Conservation (phyloP, 2,113 vertebrate species). For the Cyprinodon brontotheroides region DNA sequence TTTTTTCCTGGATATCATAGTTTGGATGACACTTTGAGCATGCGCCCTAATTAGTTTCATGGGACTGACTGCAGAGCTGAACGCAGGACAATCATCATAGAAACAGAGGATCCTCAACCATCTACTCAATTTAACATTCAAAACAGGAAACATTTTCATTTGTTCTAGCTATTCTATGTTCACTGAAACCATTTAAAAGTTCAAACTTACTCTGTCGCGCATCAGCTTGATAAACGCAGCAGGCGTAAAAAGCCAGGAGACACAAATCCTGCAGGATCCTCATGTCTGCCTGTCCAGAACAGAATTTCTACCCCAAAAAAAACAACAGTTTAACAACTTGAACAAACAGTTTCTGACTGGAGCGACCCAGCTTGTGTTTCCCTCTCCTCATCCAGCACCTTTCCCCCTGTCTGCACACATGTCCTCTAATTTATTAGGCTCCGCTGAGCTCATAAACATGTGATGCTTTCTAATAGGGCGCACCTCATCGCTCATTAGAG, state of each 20-base stretch:
- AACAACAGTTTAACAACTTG: not conserved
- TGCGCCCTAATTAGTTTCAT: slow-evolving; percentile 70
- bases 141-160: not conserved
- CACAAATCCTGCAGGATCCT: slow-evolving; percentile 23
- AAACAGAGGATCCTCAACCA: not conserved
- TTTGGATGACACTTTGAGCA: not conserved
- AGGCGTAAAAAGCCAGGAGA: slow-evolving; percentile 48
- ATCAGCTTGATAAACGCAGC: slow-evolving; percentile 46
- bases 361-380: slow-evolving; percentile 8
- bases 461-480: slow-evolving; percentile 78
- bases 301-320: not conserved
- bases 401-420: slow-evolving; percentile 12
- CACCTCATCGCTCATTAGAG: slow-evolving; percentile 74
- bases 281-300: slow-evolving; percentile 38
- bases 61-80: slow-evolving; percentile 61
- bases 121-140: not conserved
- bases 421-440: slow-evolving; percentile 64
- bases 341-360: not conserved
- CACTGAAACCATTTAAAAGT: not conserved
- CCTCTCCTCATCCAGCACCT: slow-evolving; percentile 8
- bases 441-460: slow-evolving; percentile 67
- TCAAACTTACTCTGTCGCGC: slow-evolving; percentile 76
- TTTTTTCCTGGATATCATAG: not conserved
- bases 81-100: not conserved
- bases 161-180: not conserved